phyloP scores from a whole-genome alignment of 2,113 vertebrate species.

The Paradoxurus hermaphroditus region DNA sequence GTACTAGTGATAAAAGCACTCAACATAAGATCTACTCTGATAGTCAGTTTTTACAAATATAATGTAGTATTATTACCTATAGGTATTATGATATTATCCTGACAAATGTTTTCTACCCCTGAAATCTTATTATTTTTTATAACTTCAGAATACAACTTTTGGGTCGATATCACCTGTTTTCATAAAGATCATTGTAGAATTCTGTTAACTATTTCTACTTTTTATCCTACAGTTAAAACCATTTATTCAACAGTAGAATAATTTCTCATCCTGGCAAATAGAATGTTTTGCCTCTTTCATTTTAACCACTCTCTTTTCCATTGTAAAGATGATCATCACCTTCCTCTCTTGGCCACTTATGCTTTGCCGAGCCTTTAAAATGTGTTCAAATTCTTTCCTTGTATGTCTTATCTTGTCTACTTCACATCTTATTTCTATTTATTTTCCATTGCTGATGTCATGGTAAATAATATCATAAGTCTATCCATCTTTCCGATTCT shows the following conservation, averaged over 20 bases:
- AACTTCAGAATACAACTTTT: background rate
- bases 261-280: background rate
- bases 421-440: constrained; percentile 16
- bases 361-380: background rate
- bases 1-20: background rate
- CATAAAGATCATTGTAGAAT: background rate
- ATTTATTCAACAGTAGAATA: background rate
- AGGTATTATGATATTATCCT: background rate
- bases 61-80: background rate
- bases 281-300: background rate
- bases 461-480: background rate
- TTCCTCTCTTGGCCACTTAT: background rate
- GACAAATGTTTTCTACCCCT: background rate
- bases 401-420: constrained; percentile 34
- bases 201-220: background rate
- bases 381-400: background rate
- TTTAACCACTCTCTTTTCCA: background rate
- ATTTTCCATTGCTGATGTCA: background rate
- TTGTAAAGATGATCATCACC: background rate
- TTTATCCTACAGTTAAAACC: background rate
- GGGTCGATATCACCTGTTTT: background rate
- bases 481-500: background rate
- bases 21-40: background rate
- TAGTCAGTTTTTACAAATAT: background rate
- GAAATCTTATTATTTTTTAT: background rate